Conservation (phyloP, 2,113 vertebrate genomes). For the Atractosteus spatula region DNA sequence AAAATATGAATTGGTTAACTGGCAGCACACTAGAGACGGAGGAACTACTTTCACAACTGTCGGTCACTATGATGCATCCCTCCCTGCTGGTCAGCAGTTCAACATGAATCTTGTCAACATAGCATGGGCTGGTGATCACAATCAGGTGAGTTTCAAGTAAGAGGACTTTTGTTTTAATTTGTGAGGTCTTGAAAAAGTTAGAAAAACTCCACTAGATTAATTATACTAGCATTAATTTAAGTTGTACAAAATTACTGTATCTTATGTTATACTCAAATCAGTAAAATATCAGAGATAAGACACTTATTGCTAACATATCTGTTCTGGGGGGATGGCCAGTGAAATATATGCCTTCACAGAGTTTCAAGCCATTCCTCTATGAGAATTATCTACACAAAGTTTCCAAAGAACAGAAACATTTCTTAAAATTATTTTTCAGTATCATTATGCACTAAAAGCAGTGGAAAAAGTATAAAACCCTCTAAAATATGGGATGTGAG, state of each 20-base stretch:
- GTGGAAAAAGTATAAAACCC: neutral
- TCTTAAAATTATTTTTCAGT: neutral
- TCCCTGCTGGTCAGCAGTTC: slow-evolving; percentile 51
- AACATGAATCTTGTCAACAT: slow-evolving; percentile 51
- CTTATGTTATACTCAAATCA: no score
- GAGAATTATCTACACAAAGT: neutral
- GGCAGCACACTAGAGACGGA: slow-evolving; percentile 58
- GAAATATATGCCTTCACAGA: no score
- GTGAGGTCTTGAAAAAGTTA: no score
- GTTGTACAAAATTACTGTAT: neutral
- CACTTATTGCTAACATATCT: no score
- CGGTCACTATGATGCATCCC: slow-evolving; percentile 62
- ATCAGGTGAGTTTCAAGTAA: slow-evolving; percentile 38
- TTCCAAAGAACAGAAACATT: no score
- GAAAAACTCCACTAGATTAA: no score
- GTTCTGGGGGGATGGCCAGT: no score
- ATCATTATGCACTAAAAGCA: neutral
- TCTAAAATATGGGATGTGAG: neutral
- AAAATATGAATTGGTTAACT: slow-evolving; percentile 67
- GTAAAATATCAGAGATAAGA: no score
- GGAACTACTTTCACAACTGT: slow-evolving; percentile 51
- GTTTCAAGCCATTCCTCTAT: no score
- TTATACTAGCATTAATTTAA: no score
- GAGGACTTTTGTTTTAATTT: no score
- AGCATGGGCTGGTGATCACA: slow-evolving; percentile 49